Evolutionary conservation across 37 sponge, comb jelly and placozoan genomes (phyloP), one percentile per base, ranked within the genome.

Genomic region (Halisarca cf. caerulea): DNA sequence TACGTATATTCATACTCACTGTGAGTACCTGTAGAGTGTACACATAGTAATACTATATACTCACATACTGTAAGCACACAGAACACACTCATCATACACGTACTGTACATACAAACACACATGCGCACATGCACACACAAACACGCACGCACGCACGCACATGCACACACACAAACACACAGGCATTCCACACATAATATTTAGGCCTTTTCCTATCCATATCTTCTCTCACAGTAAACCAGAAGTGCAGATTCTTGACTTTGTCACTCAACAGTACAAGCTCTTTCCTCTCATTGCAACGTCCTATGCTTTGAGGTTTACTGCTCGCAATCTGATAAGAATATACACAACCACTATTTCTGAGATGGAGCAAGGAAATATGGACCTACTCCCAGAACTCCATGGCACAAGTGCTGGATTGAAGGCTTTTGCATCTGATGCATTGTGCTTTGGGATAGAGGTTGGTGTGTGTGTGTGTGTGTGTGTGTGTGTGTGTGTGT

Each of bases 341-440:
- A 37, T 83, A 68, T 86, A 90, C 42, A 35, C 55, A 3, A 18
- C 66, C 2, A 37, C 75, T 15, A 33, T 33, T 51, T 59, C 80
- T n/a, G 86, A 93, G 59, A 88, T 96, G 32, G 68, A 38, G 14
- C 79, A 88, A 38, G 92, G 90, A n/a, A 89, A 94, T 60, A 59
- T 96, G 43, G 92, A 89, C 9, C 68, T 80, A 34, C 43, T 96
- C 37, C 91, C 94, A 18, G 96, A 93, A 93, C 90, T 95, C 23
- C 97, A 96, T 87, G 95, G 93, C 6, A 92, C 95, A 55, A 90
- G 90, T 73, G 85, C 95, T 86, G 97, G 95, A 14, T 32, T 96
- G 55, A 96, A 96, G 88, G 90, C 97, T 39, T 78, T 94, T 66
- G 47, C 83, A 23, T 79, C 89, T 51, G 84, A 89, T 17, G 34